Evolutionary conservation across 1,140 invertebrate genomes (phyloP).

Genomic region (Leptonema lineaticorne): DNA sequence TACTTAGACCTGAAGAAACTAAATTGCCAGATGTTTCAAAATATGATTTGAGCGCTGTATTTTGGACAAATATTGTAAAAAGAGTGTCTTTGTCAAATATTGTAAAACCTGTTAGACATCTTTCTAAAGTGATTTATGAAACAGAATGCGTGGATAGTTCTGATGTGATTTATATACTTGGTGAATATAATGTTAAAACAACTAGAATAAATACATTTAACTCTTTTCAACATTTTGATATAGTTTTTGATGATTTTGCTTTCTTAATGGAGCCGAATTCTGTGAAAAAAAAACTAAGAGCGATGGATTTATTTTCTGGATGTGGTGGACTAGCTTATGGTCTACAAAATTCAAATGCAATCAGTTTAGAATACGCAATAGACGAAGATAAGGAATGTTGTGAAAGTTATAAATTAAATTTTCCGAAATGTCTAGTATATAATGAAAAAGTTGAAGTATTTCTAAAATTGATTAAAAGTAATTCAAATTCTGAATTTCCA

Average conservation of each 20-base stretch:
- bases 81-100: not conserved
- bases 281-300: slow-evolving; percentile 47
- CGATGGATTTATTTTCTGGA: slow-evolving; percentile 76
- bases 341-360: slow-evolving; percentile 64
- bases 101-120: not conserved
- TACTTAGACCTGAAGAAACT: slow-evolving; percentile 10
- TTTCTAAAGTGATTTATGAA: not conserved
- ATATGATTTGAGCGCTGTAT: not conserved
- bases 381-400: slow-evolving; percentile 72
- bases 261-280: not conserved
- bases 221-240: not conserved
- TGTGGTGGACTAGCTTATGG: slow-evolving; percentile 71
- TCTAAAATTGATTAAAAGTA: slow-evolving; percentile 57
- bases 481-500: slow-evolving; percentile 53
- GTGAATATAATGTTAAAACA: not conserved
- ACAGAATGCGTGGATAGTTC: not conserved
- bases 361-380: slow-evolving; percentile 70
- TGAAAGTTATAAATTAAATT: slow-evolving; percentile 71
- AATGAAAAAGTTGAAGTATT: slow-evolving; percentile 72
- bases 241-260: no score
- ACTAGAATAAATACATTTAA: not conserved
- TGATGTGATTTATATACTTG: not conserved
- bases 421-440: slow-evolving; percentile 67
- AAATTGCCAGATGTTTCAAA: not conserved
- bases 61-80: not conserved